Base-by-base conservation (phyloP, 2,797 vertebrate species). In the Platyrinchus mystaceus region DNA sequence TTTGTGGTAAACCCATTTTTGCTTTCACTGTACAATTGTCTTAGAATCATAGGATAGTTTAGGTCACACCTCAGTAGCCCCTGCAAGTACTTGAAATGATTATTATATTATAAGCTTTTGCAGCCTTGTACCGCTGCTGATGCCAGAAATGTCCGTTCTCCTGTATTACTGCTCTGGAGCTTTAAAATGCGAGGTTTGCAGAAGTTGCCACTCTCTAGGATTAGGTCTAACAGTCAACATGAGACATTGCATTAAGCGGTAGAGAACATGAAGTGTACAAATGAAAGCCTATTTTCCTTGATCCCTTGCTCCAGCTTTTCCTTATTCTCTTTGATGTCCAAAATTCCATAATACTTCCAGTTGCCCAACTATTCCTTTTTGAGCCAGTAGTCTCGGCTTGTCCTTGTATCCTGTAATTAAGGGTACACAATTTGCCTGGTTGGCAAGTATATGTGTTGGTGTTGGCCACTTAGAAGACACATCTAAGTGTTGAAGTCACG, bases 161-260 rank as follows among this genome's bases (percentile, higher is more conserved):
- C 22, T 32, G 15, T 67, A 30, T 66, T 56, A 53, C 47, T 76
- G 41, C 4, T 47, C 53, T 58, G 47, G 24, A 75, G 15, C 58
- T 83, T 89, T 67, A 79, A 79, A 75, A 67, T 58, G 43, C 21
- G 30, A 59, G 22, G 19, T 82, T 73, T 84, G 44, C 30, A 27
- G 66, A 34, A 64, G 19, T n/a, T 93, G 9, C 28, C 5, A 7
- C 22, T 87, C 76, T 23, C 32, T 32, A 22, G 14, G 36, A n/a
- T 18, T 36, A 66, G n/a, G 28, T 17, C 5, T 14, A 4, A 34
- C 46, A 27, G 6, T 30, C 32, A 60, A 52, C 2, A 1, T 49
- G 69, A 78, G 14, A 34, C 13, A 18, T 34, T 75, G 12, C 30
- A 22, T 34, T 0, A 14, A 43, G 30, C 0, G 0, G 7, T 7